Base-by-base conservation (phyloP, 2,888 invertebrate species). In the Cheilosia pagana region DNA sequence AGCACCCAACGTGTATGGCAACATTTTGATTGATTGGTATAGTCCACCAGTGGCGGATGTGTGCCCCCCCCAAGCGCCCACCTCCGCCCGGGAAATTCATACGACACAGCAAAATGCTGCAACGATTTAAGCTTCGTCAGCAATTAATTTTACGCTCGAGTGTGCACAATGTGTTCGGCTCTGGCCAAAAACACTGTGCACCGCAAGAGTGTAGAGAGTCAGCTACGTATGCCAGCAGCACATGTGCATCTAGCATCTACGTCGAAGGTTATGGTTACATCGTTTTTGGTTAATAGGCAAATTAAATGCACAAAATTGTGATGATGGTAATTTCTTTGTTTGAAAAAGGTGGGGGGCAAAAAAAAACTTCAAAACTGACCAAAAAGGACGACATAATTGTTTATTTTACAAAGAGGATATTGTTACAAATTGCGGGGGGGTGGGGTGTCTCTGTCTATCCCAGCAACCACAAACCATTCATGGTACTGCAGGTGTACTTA, bases 81-180 rank as follows among this genome's bases (percentile, higher is more conserved):
- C 65, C 60, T 41, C 53, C 48, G 10, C 14, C 65, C 65, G 62
- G 70, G 60, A 45, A 75, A 85, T 85, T 79, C 65, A 85, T 79
- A 75, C 55, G 85, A 81, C 85, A 68, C 85, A 85, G 85, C 85
- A 85, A 71, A 81, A 85, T 85, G 81, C 85, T 71, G 85, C 85
- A 85, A 81, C 81, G 81, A 72, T 86, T 81, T 77, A 81, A 81
- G 86, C 86, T 59, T 68, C 81, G 86, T 86, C 86, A 86, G 86
- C 86, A 86, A 86, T 86, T 86, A 86, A 86, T 86, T 86, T 86
- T 77, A 86, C 81, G 81, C 81, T 81, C 86, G 76, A 77, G 86
- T 86, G 86, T 86, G 81, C 86, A 86, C 76, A 81, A 86, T 81
- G 76, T 86, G 86, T 85, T 75, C 65, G 45, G 57, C 53, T 60